Conservation (phyloP, 2,888 invertebrate species). For the Pocota personata region DNA sequence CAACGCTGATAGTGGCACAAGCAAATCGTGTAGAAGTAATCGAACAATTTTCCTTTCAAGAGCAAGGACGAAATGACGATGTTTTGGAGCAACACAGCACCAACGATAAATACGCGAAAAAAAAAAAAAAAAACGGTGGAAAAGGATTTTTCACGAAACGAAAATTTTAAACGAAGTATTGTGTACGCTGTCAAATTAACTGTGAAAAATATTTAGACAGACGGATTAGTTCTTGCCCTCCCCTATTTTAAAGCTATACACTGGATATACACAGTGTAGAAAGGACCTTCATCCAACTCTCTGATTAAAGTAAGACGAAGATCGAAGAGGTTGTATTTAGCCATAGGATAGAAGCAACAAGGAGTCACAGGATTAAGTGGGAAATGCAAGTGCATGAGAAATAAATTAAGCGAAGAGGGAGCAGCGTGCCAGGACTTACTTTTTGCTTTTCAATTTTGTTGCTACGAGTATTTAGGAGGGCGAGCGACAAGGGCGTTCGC, state of each 20-base stretch:
- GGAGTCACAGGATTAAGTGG: slow-evolving; percentile 52
- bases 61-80: slow-evolving; percentile 42
- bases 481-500: background rate
- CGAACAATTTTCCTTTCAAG: slow-evolving; percentile 71
- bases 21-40: slow-evolving; percentile 75
- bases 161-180: slow-evolving; percentile 70
- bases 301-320: slow-evolving; percentile 67
- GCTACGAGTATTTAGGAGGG: background rate
- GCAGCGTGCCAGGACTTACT: slow-evolving; percentile 3
- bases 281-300: background rate
- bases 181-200: slow-evolving; percentile 74
- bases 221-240: slow-evolving; percentile 70
- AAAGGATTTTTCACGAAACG: slow-evolving; percentile 53
- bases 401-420: slow-evolving; percentile 52
- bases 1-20: slow-evolving; percentile 66
- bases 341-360: slow-evolving; percentile 57
- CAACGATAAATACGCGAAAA: background rate
- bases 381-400: slow-evolving; percentile 65
- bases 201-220: slow-evolving; percentile 74
- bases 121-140: background rate
- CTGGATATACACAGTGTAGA: background rate
- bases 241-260: slow-evolving; percentile 38
- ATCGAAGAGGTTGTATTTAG: slow-evolving; percentile 63
- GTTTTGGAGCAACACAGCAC: background rate
- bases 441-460: slow-evolving; percentile 38